A percentile compares a stretch with the other conserved stretches of the same genome.
Conservation (phyloP, 2,113 vertebrate species). For the Actenoides lindsayi region DNA sequence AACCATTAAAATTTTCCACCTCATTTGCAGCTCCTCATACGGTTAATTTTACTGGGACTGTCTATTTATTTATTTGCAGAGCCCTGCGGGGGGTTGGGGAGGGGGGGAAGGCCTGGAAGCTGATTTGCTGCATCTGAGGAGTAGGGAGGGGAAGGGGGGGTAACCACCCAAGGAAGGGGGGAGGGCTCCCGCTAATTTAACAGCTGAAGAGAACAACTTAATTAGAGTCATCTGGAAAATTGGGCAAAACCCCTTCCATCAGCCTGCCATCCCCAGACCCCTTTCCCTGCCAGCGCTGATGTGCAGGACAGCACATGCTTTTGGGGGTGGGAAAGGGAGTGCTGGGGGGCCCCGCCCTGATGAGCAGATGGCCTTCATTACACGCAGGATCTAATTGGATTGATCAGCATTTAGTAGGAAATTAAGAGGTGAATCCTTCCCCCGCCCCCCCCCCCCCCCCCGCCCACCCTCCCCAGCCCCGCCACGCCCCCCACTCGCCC, state of each 20-base stretch:
- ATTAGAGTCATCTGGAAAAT: constrained; percentile 61
- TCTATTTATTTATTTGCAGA: constrained; percentile 32
- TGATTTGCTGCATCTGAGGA: constrained; percentile 61
- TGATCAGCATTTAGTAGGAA: constrained; percentile 78
- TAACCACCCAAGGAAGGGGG: background rate
- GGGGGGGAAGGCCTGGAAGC: background rate
- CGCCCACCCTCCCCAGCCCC: background rate
- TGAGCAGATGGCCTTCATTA: constrained; percentile 81
- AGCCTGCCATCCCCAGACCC: background rate
- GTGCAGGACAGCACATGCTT: background rate
- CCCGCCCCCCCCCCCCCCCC: too few relatives aligned
- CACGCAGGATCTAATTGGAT: constrained; percentile 73
- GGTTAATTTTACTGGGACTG: constrained; percentile 47
- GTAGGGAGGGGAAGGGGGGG: background rate
- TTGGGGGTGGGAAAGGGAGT: background rate
- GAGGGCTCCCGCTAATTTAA: constrained; percentile 52
- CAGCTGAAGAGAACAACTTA: constrained; percentile 61
- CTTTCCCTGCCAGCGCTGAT: background rate
- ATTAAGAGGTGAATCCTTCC: constrained; percentile 51
- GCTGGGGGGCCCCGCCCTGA: background rate
- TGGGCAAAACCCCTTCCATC: background rate
- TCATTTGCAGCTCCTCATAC: constrained; percentile 50
- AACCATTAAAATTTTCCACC: constrained; percentile 58
- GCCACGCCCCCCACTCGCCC: too few relatives aligned
- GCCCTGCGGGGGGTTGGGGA: background rate